A percentile compares a stretch with the other conserved stretches of the same genome.
Conservation (phyloP, 2,888 invertebrate species). For the Metacarcinus magister region DNA sequence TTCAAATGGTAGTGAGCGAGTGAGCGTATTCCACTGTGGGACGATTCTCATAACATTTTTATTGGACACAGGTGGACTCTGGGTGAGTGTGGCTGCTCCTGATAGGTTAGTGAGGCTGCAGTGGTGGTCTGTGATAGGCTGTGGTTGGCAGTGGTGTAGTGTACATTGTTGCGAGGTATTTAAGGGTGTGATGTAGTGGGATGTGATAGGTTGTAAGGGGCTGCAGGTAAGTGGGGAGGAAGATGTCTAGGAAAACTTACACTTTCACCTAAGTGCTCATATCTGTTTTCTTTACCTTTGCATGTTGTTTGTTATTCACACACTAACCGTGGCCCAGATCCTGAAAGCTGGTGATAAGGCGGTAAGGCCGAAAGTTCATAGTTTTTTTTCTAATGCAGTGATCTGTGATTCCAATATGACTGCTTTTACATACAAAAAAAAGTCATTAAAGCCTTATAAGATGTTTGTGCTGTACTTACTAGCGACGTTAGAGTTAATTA, state of each 20-base stretch:
- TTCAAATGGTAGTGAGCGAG: neutral
- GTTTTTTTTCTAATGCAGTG: too few relatives aligned
- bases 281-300: neutral
- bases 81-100: neutral
- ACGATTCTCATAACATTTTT: slow-evolving; percentile 4
- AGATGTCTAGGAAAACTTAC: neutral
- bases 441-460: too few relatives aligned
- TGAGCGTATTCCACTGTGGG: neutral
- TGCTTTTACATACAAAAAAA: too few relatives aligned
- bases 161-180: neutral
- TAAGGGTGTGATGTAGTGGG: neutral
- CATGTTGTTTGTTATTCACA: neutral
- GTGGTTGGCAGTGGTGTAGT: neutral
- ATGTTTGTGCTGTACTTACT: too few relatives aligned
- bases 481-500: too few relatives aligned
- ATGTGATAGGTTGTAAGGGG: neutral
- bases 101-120: neutral
- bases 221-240: neutral
- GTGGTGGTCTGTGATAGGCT: neutral
- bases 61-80: neutral
- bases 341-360: neutral
- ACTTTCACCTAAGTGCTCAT: neutral
- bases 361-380: neutral
- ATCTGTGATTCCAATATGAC: too few relatives aligned
- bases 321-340: neutral